A percentile compares a stretch with the other conserved stretches of the same genome.
phyloP scores from a whole-genome alignment of 2,797 vertebrate species.

The Eremophila alpestris region DNA sequence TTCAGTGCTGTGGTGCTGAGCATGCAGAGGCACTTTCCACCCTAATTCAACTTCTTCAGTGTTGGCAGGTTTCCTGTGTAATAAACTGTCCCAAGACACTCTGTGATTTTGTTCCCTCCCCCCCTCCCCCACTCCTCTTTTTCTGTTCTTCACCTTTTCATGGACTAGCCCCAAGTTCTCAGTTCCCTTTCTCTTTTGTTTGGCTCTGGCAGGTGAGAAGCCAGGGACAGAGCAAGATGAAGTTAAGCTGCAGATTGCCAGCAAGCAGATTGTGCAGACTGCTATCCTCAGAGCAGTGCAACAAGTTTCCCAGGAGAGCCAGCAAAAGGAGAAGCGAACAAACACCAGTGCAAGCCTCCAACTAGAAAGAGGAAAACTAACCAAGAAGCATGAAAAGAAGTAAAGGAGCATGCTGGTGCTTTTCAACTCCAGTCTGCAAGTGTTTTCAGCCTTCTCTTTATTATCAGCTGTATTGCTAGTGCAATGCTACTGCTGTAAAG shows the following conservation, averaged over 20 bases:
- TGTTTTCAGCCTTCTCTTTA: constrained; percentile 62
- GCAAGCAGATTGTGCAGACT: constrained; percentile 80
- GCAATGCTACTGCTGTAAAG: constrained; percentile 57
- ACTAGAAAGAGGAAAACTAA: constrained; percentile 55
- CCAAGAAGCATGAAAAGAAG: constrained; percentile 77
- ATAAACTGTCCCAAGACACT: neutral
- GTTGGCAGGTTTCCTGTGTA: neutral
- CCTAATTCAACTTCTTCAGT: neutral
- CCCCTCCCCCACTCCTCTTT: neutral
- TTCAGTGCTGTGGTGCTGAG: neutral
- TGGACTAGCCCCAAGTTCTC: neutral
- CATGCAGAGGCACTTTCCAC: neutral
- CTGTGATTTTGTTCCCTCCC: neutral
- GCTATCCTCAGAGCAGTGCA: constrained; percentile 78
- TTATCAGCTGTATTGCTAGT: constrained; percentile 48
- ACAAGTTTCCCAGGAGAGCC: constrained; percentile 78
- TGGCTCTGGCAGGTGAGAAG: constrained; percentile 72
- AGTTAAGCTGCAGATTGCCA: constrained; percentile 77
- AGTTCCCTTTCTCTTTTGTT: neutral
- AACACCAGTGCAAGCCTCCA: constrained; percentile 21
- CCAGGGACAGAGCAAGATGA: constrained; percentile 74
- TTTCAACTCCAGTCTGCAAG: neutral
- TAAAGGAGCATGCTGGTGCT: neutral
- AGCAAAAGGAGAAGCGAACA: constrained; percentile 39
- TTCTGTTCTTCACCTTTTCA: neutral